These are phyloP conservation scores for Cabera pusaria DNA, from an alignment of 2,888 invertebrate species.

Conservation along the genomic window DNA sequence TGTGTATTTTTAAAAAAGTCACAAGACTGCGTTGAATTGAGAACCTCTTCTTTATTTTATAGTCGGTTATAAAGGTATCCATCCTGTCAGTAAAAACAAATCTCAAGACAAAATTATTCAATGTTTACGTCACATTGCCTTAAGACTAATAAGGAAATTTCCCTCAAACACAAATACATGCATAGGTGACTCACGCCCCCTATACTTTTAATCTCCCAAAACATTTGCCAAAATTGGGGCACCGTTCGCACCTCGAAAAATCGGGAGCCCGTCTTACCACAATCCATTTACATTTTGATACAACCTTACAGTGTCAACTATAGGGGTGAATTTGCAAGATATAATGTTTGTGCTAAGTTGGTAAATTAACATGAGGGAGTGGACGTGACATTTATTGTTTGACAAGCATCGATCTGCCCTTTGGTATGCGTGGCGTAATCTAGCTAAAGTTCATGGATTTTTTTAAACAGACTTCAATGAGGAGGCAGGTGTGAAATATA, in stretches of 20 bases:
- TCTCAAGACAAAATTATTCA: too few relatives aligned
- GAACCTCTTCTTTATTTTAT: too few relatives aligned
- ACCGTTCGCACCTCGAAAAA: conserved; percentile 78
- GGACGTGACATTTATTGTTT: conserved; percentile 84
- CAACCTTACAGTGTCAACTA: conserved; percentile 21
- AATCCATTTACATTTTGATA: conserved; percentile 28
- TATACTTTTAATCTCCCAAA: conserved; percentile 61
- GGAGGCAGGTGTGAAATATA: too few relatives aligned
- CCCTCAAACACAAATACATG: conserved; percentile 4
- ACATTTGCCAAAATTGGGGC: conserved; percentile 71
- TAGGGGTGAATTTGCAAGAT: conserved; percentile 39
- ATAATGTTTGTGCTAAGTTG: conserved; percentile 11
- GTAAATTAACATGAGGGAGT: conserved; percentile 73
- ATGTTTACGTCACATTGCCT: too few relatives aligned
- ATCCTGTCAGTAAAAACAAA: too few relatives aligned
- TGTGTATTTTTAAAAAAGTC: too few relatives aligned
- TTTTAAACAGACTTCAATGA: too few relatives aligned
- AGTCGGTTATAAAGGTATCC: too few relatives aligned
- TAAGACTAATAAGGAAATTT: neutral
- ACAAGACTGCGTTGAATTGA: too few relatives aligned
- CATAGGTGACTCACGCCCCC: conserved; percentile 36
- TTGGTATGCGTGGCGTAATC: conserved; percentile 77
- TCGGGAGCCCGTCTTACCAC: conserved; percentile 46
- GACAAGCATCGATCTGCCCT: conserved; percentile 82
- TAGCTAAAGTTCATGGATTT: conserved; percentile 63